Conservation (phyloP, 2,797 vertebrate species). For the Emys orbicularis region DNA sequence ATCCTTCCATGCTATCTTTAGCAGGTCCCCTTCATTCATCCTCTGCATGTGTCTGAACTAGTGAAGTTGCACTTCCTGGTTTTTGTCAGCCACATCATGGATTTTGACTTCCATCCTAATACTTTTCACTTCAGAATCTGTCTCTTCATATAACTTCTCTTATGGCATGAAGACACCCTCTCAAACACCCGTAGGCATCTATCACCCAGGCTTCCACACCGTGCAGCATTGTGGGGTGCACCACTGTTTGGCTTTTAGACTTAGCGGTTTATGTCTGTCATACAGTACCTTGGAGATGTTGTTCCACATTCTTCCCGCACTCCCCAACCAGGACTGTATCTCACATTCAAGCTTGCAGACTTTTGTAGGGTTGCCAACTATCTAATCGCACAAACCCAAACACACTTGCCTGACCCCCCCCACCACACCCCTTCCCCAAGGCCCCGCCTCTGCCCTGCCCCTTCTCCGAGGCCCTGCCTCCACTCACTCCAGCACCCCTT, state of each 20-base stretch:
- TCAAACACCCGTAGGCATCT: background rate
- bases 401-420: too few relatives aligned
- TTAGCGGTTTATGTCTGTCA: background rate
- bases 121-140: background rate
- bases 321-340: background rate
- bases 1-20: background rate
- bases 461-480: too few relatives aligned
- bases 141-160: background rate
- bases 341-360: background rate
- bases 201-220: background rate
- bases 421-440: too few relatives aligned
- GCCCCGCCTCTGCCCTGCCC: too few relatives aligned
- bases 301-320: background rate
- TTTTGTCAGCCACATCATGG: background rate
- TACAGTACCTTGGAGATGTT: background rate
- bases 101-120: background rate
- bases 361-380: too few relatives aligned
- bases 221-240: background rate
- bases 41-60: background rate
- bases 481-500: too few relatives aligned
- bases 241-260: background rate
- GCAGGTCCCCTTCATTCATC: background rate
- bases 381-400: too few relatives aligned
- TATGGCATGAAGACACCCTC: background rate
- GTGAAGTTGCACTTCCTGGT: background rate